These are phyloP conservation scores for Pandion haliaetus DNA, from an alignment of 2,113 vertebrate species.

Conservation along the genomic window DNA sequence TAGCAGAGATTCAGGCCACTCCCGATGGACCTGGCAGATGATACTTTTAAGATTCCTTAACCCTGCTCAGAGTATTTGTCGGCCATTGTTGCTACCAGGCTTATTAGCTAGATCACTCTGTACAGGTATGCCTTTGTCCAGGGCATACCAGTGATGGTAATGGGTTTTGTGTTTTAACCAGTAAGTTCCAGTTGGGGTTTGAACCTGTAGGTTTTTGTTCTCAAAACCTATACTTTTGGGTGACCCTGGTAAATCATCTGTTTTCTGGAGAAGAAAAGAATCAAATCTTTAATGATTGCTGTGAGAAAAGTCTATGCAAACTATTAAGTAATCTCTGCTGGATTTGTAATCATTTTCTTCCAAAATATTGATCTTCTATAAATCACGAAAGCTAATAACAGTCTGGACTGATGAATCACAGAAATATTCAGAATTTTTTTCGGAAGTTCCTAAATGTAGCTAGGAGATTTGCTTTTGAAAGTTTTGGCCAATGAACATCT, in stretches of 20 bases:
- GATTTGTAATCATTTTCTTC: background rate
- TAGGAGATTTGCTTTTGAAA: background rate
- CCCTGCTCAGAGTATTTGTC: background rate
- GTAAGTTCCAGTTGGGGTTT: background rate
- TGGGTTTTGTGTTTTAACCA: background rate
- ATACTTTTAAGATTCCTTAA: background rate
- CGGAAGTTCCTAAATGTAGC: background rate
- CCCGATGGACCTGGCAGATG: background rate
- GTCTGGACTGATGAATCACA: background rate
- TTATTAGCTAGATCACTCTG: background rate
- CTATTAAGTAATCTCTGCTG: background rate
- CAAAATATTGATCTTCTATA: background rate
- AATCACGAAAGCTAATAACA: background rate
- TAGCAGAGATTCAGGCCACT: background rate
- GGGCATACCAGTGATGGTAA: background rate
- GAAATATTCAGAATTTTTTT: background rate
- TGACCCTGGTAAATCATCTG: background rate
- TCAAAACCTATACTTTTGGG: background rate
- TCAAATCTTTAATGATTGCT: background rate
- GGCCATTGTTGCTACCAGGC: background rate
- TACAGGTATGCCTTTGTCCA: background rate
- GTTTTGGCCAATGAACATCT: background rate
- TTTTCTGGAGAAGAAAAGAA: background rate
- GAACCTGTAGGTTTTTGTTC: background rate
- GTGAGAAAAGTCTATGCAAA: background rate